Percentiles rank a stretch among this genome's conserved stretches.
Evolutionary conservation across 92 coral and sea anemone species (phyloP).

Genomic region (Palythoa caribaeorum): DNA sequence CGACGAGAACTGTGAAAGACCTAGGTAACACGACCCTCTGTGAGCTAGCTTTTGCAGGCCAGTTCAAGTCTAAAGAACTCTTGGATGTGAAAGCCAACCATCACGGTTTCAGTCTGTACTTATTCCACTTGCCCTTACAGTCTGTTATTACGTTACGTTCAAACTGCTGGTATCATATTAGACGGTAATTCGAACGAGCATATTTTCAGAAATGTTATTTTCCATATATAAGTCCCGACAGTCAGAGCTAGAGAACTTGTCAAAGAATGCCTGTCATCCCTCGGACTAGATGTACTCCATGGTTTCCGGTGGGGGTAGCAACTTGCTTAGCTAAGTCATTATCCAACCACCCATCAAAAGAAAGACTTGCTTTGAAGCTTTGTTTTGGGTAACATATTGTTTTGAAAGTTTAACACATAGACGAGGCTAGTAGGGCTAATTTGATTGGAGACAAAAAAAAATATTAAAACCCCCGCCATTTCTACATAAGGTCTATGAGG

Average conservation of each 20-base stretch:
- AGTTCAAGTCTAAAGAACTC: neutral
- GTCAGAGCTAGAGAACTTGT: too few relatives aligned
- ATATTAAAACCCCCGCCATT: too few relatives aligned
- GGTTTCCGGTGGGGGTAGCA: slow-evolving; percentile 62
- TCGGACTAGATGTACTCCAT: slow-evolving; percentile 46
- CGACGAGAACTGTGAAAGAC: slow-evolving; percentile 26
- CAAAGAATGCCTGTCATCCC: too few relatives aligned
- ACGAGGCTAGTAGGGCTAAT: too few relatives aligned
- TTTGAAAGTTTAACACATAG: too few relatives aligned
- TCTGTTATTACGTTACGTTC: neutral
- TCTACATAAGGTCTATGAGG: too few relatives aligned
- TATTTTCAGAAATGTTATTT: slow-evolving; percentile 36
- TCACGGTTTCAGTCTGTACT: neutral
- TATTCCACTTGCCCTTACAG: neutral
- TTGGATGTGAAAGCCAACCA: slow-evolving; percentile 30
- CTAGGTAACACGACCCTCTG: slow-evolving; percentile 29
- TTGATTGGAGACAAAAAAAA: too few relatives aligned
- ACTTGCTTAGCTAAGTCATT: slow-evolving; percentile 37
- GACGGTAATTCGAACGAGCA: slow-evolving; percentile 6
- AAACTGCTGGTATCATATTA: neutral
- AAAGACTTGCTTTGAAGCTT: too few relatives aligned
- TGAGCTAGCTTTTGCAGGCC: neutral
- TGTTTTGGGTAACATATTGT: too few relatives aligned
- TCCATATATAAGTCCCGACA: slow-evolving; percentile 15
- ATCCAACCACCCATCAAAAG: slow-evolving; percentile 20